Evolutionary conservation across 1,140 invertebrate species (phyloP).

Genomic region (Drosophila kepulauana): DNA sequence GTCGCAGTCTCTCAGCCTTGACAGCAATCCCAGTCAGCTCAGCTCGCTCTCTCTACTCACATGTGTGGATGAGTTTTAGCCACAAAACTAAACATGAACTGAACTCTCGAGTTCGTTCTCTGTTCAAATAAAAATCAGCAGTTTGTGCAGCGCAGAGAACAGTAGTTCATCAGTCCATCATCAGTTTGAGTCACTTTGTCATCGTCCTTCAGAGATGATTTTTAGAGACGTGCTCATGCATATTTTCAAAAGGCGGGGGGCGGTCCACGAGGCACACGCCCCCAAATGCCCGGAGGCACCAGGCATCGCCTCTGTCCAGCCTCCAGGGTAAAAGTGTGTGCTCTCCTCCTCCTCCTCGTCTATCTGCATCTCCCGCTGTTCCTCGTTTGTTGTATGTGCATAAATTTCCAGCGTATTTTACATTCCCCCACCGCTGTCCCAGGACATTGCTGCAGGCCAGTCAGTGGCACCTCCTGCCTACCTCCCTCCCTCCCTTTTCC

Average conservation of each 20-base stretch:
- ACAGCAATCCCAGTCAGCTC: not conserved
- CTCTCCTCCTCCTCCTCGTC: constrained; percentile 19
- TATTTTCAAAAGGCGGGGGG: constrained; percentile 62
- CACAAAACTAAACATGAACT: constrained; percentile 18
- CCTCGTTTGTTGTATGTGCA: constrained; percentile 30
- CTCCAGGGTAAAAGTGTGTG: constrained; percentile 43
- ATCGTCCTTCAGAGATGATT: constrained; percentile 69
- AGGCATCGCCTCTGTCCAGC: constrained; percentile 22
- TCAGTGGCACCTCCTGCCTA: constrained; percentile 2
- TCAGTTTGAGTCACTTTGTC: constrained; percentile 32
- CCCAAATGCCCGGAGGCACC: not conserved
- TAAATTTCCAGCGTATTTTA: constrained; percentile 47
- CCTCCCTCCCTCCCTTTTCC: not conserved
- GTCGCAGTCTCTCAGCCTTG: constrained; percentile 20
- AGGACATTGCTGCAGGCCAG: constrained; percentile 15
- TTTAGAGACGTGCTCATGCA: constrained; percentile 65
- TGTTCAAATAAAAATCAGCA: constrained; percentile 67
- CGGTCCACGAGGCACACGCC: constrained; percentile 16
- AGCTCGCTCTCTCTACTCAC: too few relatives aligned
- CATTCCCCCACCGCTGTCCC: not conserved
- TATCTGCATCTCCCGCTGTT: not conserved
- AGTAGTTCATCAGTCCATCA: constrained; percentile 38
- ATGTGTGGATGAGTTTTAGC: not conserved
- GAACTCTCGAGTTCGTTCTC: constrained; percentile 2
- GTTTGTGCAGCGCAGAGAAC: constrained; percentile 6